Conservation (phyloP, 2,797 vertebrate genomes). For the Sebastes jordani region DNA sequence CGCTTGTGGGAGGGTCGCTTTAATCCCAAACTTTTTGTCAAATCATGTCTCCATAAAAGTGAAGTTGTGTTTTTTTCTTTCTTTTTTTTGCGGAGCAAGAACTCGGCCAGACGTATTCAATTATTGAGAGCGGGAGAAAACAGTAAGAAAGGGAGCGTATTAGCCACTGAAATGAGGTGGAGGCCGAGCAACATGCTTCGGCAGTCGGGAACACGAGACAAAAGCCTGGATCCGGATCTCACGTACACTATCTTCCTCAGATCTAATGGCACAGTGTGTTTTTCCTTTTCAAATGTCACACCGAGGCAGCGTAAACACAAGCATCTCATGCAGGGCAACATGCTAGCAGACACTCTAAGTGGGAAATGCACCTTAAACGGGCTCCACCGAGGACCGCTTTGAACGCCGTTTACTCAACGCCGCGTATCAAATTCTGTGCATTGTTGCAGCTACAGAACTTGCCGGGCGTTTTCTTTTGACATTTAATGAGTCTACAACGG, state of each 20-base stretch:
- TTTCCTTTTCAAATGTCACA: conserved; percentile 34
- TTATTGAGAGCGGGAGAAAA: conserved; percentile 65
- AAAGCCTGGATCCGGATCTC: conserved; percentile 33
- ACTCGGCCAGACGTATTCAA: conserved; percentile 57
- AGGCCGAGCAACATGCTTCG: conserved; percentile 34
- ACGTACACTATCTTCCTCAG: conserved; percentile 19
- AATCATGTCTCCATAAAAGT: conserved; percentile 71
- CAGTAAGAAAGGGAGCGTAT: conserved; percentile 36
- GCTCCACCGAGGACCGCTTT: background rate
- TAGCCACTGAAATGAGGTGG: conserved; percentile 57
- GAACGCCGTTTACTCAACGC: conserved; percentile 37
- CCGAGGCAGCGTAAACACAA: conserved; percentile 25
- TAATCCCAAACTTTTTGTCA: conserved; percentile 65
- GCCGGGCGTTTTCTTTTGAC: conserved; percentile 46
- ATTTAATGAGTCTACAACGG: conserved; percentile 54
- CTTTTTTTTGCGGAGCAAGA: conserved; percentile 39
- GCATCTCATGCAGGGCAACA: conserved; percentile 5
- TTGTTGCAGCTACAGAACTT: conserved; percentile 27
- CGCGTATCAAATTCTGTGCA: conserved; percentile 27
- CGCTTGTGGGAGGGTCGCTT: conserved; percentile 18
- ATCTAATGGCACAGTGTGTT: conserved; percentile 38
- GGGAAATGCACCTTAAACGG: conserved; percentile 6
- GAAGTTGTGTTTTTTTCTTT: conserved; percentile 63
- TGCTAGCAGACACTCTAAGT: background rate
- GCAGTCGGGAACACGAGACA: conserved; percentile 25